A percentile compares a stretch with the other conserved stretches of the same genome.
Evolutionary conservation across 2,797 vertebrate genomes (phyloP).

Genomic region (Neosilurus hyrtlii): DNA sequence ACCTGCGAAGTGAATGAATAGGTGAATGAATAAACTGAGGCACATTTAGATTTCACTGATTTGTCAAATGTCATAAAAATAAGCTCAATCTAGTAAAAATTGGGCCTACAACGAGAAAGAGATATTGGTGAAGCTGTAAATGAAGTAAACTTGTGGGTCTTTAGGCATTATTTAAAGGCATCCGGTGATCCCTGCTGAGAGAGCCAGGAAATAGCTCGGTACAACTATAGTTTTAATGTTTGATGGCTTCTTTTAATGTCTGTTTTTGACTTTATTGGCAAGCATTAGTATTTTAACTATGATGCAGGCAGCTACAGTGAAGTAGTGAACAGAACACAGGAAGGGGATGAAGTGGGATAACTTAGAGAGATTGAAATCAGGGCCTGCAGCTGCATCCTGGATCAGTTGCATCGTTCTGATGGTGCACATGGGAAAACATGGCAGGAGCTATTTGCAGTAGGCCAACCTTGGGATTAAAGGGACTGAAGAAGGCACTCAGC

Average conservation of each 20-base stretch:
- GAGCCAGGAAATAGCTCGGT: background rate
- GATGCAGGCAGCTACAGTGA: background rate
- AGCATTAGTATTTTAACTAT: background rate
- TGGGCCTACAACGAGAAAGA: background rate
- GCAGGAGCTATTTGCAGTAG: background rate
- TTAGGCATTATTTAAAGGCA: background rate
- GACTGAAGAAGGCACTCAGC: background rate
- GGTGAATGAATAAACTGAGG: background rate
- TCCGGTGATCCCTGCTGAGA: background rate
- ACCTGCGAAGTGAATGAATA: too few species aligned
- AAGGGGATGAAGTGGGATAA: slow-evolving; percentile 8
- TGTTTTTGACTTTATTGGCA: background rate
- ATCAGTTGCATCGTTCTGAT: slow-evolving; percentile 6
- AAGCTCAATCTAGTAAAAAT: background rate
- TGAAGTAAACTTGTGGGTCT: background rate
- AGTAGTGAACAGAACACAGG: background rate
- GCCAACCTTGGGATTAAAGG: background rate
- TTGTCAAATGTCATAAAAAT: background rate
- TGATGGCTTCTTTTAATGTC: too few species aligned
- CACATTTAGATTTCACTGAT: background rate
- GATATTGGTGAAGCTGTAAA: background rate
- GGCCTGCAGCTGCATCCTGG: background rate
- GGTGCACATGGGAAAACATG: background rate
- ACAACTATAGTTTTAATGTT: too few species aligned
- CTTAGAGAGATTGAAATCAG: background rate